A percentile compares a stretch with the other conserved stretches of the same genome.
These are phyloP conservation scores for Sebastes steindachneri DNA, from an alignment of 2,797 vertebrate species.

Conservation along the genomic window DNA sequence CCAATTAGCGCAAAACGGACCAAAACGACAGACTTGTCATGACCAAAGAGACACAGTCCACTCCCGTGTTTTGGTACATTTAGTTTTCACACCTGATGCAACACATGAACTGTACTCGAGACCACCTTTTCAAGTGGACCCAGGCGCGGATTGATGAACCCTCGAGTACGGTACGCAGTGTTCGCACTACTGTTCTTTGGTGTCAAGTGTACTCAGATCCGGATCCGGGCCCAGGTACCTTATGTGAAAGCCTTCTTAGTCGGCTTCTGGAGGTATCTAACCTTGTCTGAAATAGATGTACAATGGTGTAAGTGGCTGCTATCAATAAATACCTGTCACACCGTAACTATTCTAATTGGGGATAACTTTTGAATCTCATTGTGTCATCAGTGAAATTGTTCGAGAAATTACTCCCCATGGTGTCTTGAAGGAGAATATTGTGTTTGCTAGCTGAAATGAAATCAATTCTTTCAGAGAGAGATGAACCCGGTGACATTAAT, in stretches of 20 bases:
- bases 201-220: not conserved
- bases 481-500: conserved; percentile 46
- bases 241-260: not conserved
- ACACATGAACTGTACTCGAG: not conserved
- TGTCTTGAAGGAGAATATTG: conserved; percentile 16
- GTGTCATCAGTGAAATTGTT: conserved; percentile 17
- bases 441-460: conserved; percentile 45
- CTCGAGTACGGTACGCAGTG: not conserved
- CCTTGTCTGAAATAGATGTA: not conserved
- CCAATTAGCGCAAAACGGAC: no score
- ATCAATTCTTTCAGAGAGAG: conserved; percentile 57
- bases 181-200: not conserved
- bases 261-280: not conserved
- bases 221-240: not conserved
- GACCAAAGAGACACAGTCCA: no score
- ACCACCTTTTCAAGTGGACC: not conserved
- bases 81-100: not conserved
- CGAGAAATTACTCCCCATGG: conserved; percentile 3
- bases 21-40: no score
- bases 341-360: not conserved
- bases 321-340: not conserved
- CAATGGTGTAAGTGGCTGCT: not conserved
- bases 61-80: not conserved
- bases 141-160: not conserved
- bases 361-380: not conserved